Evolutionary conservation across 2,113 vertebrate genomes (phyloP).

Genomic region (Hirundichthys speculiger): DNA sequence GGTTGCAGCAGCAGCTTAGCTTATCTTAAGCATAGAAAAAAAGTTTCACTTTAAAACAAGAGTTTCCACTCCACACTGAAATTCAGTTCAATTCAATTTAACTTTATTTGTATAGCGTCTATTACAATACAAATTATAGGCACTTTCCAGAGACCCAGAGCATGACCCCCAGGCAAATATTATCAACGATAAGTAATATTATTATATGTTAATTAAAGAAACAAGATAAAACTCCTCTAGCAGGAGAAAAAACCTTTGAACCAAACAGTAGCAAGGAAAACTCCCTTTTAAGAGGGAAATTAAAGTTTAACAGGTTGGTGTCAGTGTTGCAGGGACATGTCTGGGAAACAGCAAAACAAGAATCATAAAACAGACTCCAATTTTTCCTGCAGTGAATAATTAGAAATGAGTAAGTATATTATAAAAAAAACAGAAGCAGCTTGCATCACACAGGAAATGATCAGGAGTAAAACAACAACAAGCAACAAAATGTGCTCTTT

Average conservation of each 20-base stretch:
- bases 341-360: conserved; percentile 59
- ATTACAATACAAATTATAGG: too few relatives aligned
- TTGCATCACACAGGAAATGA: conserved; percentile 10
- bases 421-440: conserved; percentile 31
- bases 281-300: too few relatives aligned
- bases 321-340: conserved; percentile 24
- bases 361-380: conserved; percentile 59
- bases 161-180: too few relatives aligned
- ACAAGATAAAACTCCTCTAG: too few relatives aligned
- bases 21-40: conserved; percentile 52
- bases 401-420: conserved; percentile 50
- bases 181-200: too few relatives aligned
- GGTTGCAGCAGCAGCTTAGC: conserved; percentile 37
- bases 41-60: conserved; percentile 48
- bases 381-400: conserved; percentile 56
- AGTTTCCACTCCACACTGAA: conserved; percentile 47
- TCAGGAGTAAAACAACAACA: too few relatives aligned
- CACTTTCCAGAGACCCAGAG: too few relatives aligned
- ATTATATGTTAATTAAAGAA: too few relatives aligned
- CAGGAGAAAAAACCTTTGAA: too few relatives aligned
- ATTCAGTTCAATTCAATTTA: too few relatives aligned
- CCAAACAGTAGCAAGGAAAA: too few relatives aligned
- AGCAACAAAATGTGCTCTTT: conserved; percentile 24
- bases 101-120: too few relatives aligned
- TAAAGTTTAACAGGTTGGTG: conserved; percentile 44